Percentiles rank a stretch among this genome's conserved stretches.
Evolutionary conservation across 1,140 invertebrate species (phyloP).

Genomic region (Forficula auricularia): DNA sequence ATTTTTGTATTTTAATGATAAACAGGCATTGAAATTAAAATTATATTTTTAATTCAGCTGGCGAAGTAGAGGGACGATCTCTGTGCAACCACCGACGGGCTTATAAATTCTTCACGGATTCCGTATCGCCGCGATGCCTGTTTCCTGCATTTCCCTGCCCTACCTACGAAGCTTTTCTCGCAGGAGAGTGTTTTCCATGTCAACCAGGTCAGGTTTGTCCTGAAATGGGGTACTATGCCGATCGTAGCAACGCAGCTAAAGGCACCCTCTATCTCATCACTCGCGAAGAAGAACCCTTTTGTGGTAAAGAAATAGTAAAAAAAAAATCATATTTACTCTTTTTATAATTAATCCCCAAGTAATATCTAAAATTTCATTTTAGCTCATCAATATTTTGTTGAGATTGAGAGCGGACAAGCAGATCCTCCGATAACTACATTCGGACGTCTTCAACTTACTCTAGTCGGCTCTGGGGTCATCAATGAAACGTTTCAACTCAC

Average conservation of each 20-base stretch:
- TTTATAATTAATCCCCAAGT: too few relatives aligned
- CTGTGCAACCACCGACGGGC: slow-evolving; percentile 81
- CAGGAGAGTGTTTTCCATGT: slow-evolving; percentile 56
- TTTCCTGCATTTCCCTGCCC: slow-evolving; percentile 77
- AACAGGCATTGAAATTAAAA: too few relatives aligned
- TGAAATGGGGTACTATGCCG: slow-evolving; percentile 87
- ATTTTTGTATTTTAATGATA: too few relatives aligned
- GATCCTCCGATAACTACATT: slow-evolving; percentile 46
- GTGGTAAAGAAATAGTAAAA: slow-evolving; percentile 36
- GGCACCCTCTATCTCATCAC: slow-evolving; percentile 73
- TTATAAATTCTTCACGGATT: slow-evolving; percentile 86
- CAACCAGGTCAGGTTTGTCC: slow-evolving; percentile 45
- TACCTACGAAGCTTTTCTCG: slow-evolving; percentile 66
- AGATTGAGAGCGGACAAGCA: slow-evolving; percentile 53
- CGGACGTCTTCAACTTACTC: slow-evolving; percentile 64
- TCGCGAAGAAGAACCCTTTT: slow-evolving; percentile 80
- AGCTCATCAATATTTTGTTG: slow-evolving; percentile 75
- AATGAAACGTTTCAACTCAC: slow-evolving; percentile 82
- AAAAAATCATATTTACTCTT: too few relatives aligned
- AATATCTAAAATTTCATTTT: slow-evolving; percentile 10
- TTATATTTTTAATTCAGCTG: too few relatives aligned
- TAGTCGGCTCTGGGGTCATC: slow-evolving; percentile 58
- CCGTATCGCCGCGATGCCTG: slow-evolving; percentile 70
- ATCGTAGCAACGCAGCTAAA: slow-evolving; percentile 48
- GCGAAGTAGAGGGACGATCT: slow-evolving; percentile 66